Evolutionary conservation across 2,113 vertebrate species (phyloP), one percentile per base, ranked within the genome.

Genomic region (Trematomus loennbergii): DNA sequence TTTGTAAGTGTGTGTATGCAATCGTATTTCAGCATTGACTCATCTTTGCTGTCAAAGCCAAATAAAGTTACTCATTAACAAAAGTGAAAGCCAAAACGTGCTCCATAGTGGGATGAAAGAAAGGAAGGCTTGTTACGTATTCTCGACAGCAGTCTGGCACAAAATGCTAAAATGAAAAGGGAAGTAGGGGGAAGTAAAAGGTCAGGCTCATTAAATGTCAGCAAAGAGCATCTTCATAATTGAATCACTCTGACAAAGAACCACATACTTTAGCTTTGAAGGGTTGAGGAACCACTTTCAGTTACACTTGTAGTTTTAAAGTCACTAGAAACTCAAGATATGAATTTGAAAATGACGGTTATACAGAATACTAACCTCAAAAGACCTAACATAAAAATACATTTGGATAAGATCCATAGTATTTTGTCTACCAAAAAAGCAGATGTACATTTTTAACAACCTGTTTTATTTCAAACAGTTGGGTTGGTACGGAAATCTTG

Each of bases 181-280:
- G 75, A 63, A 60, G 73, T 57, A 77, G 57, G 10, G 67, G 50
- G 72, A 72, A 72, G 73, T 36, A 79, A 86, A 94, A 94, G 91
- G 91, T 92, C 91, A 84, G 64, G 52, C 91, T 93, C 85, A 92
- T 93, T 92, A 94, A 93, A 93, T 90, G 84, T 92, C 88, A 88
- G 81, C 67, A 87, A 85, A 91, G 79, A 88, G 81, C 84, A 90
- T 90, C 78, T 92, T 88, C 88, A 88, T 92, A 90, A 91, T 83
- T 85, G 50, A 80, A 85, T 82, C 76, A 65, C 79, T 88, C 77
- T 82, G 75, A 82, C 73, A 89, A 84, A 90, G 76, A 83, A 76
- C 20, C 65, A 78, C 65, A 81, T 81, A 45, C 85, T 78, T 73
- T 55, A 59, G 75, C 59, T 92, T 65, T 76, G 59, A 83, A 77